Base-by-base conservation (phyloP, 2,113 vertebrate species). In the Chionomys nivalis region DNA sequence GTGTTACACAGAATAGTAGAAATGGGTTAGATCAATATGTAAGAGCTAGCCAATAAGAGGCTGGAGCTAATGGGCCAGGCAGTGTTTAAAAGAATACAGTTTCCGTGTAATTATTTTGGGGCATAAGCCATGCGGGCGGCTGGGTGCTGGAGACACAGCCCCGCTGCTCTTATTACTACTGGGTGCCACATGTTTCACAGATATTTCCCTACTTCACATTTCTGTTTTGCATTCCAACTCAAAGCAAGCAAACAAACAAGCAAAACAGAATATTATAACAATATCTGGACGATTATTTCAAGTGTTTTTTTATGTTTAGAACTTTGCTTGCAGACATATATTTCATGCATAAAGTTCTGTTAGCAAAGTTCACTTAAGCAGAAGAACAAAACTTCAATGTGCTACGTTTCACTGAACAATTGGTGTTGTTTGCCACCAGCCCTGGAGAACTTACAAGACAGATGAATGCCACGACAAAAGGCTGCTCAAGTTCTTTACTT, bases 401-500 rank as follows among this genome's bases (percentile, higher is more conserved):
- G 52, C 55, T 79, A 4, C 3, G 5, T 63, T 9, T 79, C 33
- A 66, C 66, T 2, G 36, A 66, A 3, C 61, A 78, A 65, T n/a
- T n/a, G 52, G 90, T 70, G 5, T 7, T 68, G 28, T 68, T 81
- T 79, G 23, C 36, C 68, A 47, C 1, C 49, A 23, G 28, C 61
- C 61, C 87, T 77, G 11, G 24, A 85, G 49, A 81, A 3, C 23
- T 7, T 42, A 24, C 13, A 88, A 87, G 55, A 55, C 78, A 82
- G 81, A 78, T 16, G 52, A 75, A 87, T 11, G 16, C 63, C 16
- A 39, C 44, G 26, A 42, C 31, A 14, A 95, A 97, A 68, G n/a
- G 13, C 63, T 76, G 5, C 79, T 93, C 72, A 89, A 65, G 52
- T 5, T 55, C 16, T 77, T 72, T 78, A 39, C 85, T 92, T 92